Percentiles rank a stretch among this genome's conserved stretches.
These are phyloP conservation scores for Acanthurus tractus DNA, from an alignment of 2,797 vertebrate species.

Conservation along the genomic window DNA sequence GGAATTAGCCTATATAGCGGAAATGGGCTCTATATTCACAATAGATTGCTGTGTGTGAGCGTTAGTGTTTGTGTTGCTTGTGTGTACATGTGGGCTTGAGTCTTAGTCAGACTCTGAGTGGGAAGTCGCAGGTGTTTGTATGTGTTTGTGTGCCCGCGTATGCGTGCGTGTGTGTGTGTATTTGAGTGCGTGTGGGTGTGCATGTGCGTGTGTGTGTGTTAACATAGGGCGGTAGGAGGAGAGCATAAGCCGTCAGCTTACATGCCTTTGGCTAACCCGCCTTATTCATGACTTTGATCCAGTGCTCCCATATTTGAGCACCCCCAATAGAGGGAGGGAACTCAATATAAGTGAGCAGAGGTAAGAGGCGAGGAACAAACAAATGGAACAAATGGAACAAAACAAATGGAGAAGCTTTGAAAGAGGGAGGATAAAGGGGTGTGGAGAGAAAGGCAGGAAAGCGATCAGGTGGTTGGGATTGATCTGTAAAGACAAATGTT, in stretches of 20 bases:
- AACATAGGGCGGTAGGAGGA: slow-evolving; percentile 43
- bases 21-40: slow-evolving; percentile 60
- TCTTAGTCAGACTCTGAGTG: slow-evolving; percentile 68
- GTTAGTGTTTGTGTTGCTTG: slow-evolving; percentile 34
- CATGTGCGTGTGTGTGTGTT: slow-evolving; percentile 41
- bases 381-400: slow-evolving; percentile 10
- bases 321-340: not conserved
- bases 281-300: slow-evolving; percentile 67
- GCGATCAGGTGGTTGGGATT: slow-evolving; percentile 32
- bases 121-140: slow-evolving; percentile 59
- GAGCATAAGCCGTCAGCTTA: slow-evolving; percentile 54
- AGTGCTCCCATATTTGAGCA: slow-evolving; percentile 33
- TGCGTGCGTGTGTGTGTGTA: not conserved
- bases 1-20: slow-evolving; percentile 56
- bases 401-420: not conserved
- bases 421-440: not conserved
- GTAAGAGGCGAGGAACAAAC: slow-evolving; percentile 11
- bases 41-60: slow-evolving; percentile 31
- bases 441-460: not conserved
- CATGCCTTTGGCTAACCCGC: slow-evolving; percentile 55
- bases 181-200: slow-evolving; percentile 43
- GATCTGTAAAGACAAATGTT: slow-evolving; percentile 40
- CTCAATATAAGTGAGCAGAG: slow-evolving; percentile 13
- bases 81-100: slow-evolving; percentile 56
- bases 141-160: slow-evolving; percentile 43